Evolutionary conservation across 1,140 invertebrate genomes (phyloP), one percentile per base, ranked within the genome.

Genomic region (Tribolium castaneum): DNA sequence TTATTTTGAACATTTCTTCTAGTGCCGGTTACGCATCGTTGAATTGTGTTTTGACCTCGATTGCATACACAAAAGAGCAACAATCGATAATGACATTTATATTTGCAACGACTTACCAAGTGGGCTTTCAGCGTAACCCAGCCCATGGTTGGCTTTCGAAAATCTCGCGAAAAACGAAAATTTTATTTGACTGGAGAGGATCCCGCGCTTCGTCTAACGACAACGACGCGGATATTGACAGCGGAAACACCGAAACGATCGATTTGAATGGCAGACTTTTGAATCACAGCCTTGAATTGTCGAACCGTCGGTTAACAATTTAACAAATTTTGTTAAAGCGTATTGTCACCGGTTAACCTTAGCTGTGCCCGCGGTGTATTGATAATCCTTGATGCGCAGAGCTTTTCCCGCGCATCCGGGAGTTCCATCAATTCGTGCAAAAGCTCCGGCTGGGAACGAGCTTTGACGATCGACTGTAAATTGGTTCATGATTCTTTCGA

Each of bases 71-170:
- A 50, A 72, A 35, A 52, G 50, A 19, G 25, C 13, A 70, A 73
- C 19, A 56, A 56, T 73, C 73, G 54, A 75, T 54, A 25, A 6
- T 10, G 6, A 12, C 52, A 39, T 56, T 75, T 70, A 10, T 34
- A 3, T 7, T 50, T 59, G 22, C 19, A 5, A 16, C 56, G 35
- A 81, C 88, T 88, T 84, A 89, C 88, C 87, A 89, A 83, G 82
- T 89, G 88, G 52, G 86, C 84, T 76, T 87, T 86, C 3, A 89
- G 78, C 50, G 85, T 87, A 73, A 88, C 85, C 88, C 87, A 88
- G 76, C 88, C 88, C 87, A 88, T 88, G 56, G 25, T 62, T n/a
- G 4, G 25, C 10, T 66, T 12, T 12, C 9, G 59, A 59, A n/a
- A 66, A 9, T 66, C 45, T 39, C 30, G 10, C 59, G 59, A 66